Evolutionary conservation across 2,113 vertebrate species (phyloP), one percentile per base, ranked within the genome.

Genomic region (Thymallus thymallus): DNA sequence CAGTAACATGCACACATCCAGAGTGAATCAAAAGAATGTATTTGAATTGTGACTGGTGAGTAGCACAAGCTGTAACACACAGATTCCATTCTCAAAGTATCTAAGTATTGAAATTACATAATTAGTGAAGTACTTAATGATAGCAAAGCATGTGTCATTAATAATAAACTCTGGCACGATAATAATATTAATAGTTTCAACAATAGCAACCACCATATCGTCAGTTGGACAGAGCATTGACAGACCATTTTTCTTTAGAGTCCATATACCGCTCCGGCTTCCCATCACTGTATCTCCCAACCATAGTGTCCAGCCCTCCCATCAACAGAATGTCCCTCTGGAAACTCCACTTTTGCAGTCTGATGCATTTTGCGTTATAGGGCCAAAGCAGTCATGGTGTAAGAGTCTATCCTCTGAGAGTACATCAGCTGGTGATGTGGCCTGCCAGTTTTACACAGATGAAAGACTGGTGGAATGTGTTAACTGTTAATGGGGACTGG

Each of bases 401-500:
- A 24, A 60, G 7, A 20, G 48, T 5, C 26, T 24, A 6, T 48
- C 35, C 12, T 45, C 41, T 10, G 51, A 58, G 12, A 35, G 51
- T 22, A 22, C 5, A 24, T 66, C 48, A n/a, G 30, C n/a, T 30
- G 55, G 66, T 5, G 12, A 24, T 16, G 51, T 35, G 16, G 10
- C 51, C 10, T 35, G 23, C 7, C 30, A 56, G 18, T 77, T 82
- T 80, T 71, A 82, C 73, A 48, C 76, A n/a, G 67, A 81, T 86
- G 35, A 86, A 82, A 67, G 74, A 73, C 84, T 63, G 16, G 73
- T 79, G 48, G 78, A 82, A 78, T 51, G 61, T 77, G 76, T 87
- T 73, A 82, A 85, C 74, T 18, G 73, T 85, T 73, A 66, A 82
- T n/a, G 73, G 76, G 73, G 76, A 32, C 48, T 65, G 67, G 6